phyloP scores from a whole-genome alignment of 2,113 vertebrate genomes.

The Chloebia gouldiae region DNA sequence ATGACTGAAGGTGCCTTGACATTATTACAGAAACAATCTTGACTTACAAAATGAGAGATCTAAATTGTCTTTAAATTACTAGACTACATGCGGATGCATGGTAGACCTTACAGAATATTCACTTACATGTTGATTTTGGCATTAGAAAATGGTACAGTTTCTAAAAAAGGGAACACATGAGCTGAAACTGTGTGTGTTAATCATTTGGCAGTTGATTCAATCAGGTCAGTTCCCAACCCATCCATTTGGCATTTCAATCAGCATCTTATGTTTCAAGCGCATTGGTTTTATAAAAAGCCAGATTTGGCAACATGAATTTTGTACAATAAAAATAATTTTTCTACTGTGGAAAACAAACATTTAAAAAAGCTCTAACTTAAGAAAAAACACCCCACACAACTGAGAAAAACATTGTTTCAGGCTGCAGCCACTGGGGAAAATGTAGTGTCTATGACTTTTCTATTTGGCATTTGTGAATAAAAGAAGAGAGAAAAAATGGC shows the following conservation, averaged over 20 bases:
- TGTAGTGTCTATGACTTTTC: slow-evolving; percentile 77
- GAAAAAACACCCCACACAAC: neutral
- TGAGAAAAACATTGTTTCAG: slow-evolving; percentile 25
- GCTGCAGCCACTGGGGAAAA: slow-evolving; percentile 60
- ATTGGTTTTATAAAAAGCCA: slow-evolving; percentile 67
- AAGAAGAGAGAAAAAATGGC: slow-evolving; percentile 71
- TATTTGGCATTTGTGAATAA: slow-evolving; percentile 83
- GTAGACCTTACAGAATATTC: slow-evolving; percentile 15
- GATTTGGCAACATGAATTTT: slow-evolving; percentile 69
- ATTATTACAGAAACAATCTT: slow-evolving; percentile 46
- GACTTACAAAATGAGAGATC: slow-evolving; percentile 19
- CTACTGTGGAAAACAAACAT: slow-evolving; percentile 61
- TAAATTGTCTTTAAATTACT: slow-evolving; percentile 46
- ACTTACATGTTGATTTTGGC: slow-evolving; percentile 52
- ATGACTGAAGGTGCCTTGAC: slow-evolving; percentile 51
- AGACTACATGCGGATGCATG: neutral
- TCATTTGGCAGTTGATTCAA: slow-evolving; percentile 68
- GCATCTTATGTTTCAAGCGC: slow-evolving; percentile 49
- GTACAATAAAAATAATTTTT: slow-evolving; percentile 59
- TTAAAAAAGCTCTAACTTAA: slow-evolving; percentile 40
- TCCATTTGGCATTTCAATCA: slow-evolving; percentile 67
- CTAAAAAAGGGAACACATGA: slow-evolving; percentile 36
- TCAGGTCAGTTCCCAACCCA: slow-evolving; percentile 61
- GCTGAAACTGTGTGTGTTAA: slow-evolving; percentile 44
- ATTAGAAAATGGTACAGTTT: slow-evolving; percentile 55